These are phyloP conservation scores for Mobula birostris DNA, from an alignment of 2,113 vertebrate genomes.

Conservation along the genomic window DNA sequence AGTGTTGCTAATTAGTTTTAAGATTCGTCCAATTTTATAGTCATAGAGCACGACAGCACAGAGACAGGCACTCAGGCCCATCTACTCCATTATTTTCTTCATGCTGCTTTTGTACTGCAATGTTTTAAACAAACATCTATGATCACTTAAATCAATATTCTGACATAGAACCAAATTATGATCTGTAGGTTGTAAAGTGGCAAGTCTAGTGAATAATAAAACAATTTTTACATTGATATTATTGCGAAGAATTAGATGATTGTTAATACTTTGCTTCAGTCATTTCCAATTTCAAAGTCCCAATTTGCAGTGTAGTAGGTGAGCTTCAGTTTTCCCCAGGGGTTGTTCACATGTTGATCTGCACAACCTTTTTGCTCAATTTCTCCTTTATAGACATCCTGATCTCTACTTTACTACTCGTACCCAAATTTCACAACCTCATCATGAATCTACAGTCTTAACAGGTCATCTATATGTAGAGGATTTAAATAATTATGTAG, in stretches of 20 bases:
- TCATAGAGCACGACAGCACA: too few species aligned
- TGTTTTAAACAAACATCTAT: not conserved
- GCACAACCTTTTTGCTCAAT: not conserved
- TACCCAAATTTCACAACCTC: too few species aligned
- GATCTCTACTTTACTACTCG: too few species aligned
- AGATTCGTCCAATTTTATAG: not conserved
- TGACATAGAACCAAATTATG: not conserved
- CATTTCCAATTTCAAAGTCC: not conserved
- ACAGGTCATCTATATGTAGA: not conserved
- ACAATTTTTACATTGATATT: not conserved
- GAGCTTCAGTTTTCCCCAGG: not conserved
- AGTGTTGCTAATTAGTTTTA: not conserved
- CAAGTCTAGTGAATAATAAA: not conserved
- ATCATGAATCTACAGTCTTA: not conserved
- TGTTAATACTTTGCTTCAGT: too few species aligned
- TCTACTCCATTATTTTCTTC: not conserved
- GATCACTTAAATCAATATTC: not conserved
- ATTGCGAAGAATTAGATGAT: not conserved
- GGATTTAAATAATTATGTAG: not conserved
- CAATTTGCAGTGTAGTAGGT: not conserved
- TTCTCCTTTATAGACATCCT: too few species aligned
- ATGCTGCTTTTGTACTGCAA: not conserved
- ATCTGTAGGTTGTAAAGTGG: not conserved
- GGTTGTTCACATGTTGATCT: too few species aligned
- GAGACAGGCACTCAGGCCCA: too few species aligned